These are phyloP conservation scores for Cliona cf. orientalis DNA, from an alignment of 37 sponge, comb jelly and placozoan species.

Conservation along the genomic window DNA sequence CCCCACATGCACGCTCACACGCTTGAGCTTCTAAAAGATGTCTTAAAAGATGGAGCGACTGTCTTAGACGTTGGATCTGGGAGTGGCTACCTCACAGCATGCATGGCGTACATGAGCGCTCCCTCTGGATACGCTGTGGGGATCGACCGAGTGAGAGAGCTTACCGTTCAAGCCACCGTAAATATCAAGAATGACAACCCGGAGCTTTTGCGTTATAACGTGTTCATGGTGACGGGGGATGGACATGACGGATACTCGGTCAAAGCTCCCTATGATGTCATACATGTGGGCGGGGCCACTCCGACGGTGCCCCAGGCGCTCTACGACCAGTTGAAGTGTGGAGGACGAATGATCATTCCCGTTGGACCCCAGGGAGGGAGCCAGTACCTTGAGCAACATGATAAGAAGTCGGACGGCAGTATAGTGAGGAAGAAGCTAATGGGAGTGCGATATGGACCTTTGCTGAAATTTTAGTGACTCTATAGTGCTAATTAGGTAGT, in stretches of 20 bases:
- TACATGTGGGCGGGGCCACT: slow-evolving; percentile 99
- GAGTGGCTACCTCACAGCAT: slow-evolving; percentile 93
- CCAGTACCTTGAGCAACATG: slow-evolving; percentile 88
- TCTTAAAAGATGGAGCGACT: slow-evolving; percentile 73
- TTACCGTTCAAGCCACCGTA: slow-evolving; percentile 64
- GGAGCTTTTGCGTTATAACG: slow-evolving; percentile 25
- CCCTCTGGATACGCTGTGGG: slow-evolving; percentile 87
- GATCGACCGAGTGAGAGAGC: slow-evolving; percentile 94
- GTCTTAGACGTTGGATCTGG: slow-evolving; percentile 94
- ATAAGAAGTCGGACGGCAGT: slow-evolving; percentile 76
- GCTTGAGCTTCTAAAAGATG: slow-evolving; percentile 80
- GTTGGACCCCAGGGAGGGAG: slow-evolving; percentile 90
- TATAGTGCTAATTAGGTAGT: no score
- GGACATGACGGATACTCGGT: slow-evolving; percentile 87
- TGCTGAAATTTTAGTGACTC: no score
- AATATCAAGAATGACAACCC: slow-evolving; percentile 74
- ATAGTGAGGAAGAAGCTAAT: slow-evolving; percentile 75
- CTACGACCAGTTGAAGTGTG: slow-evolving; percentile 89
- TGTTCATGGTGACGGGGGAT: slow-evolving; percentile 79
- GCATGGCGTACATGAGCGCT: slow-evolving; percentile 96
- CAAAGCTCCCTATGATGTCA: slow-evolving; percentile 92
- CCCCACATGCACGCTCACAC: slow-evolving; percentile 99
- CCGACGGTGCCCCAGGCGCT: slow-evolving; percentile 78
- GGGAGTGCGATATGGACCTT: slow-evolving; percentile 96
- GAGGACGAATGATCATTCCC: slow-evolving; percentile 90